Conservation (phyloP, 1,140 invertebrate species). For the Drosophila tropicalis region DNA sequence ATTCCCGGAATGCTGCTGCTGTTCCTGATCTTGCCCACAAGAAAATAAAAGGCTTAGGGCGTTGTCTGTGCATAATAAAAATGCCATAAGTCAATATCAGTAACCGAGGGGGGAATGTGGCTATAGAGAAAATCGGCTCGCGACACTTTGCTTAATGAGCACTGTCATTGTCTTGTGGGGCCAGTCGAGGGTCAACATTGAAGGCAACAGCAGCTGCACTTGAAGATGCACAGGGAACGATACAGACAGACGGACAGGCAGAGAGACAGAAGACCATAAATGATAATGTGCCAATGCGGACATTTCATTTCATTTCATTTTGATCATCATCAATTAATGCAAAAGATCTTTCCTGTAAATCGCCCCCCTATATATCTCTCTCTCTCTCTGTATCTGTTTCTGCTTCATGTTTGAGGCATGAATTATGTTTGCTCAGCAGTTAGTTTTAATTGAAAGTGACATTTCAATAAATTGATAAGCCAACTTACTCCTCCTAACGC, state of each 20-base stretch:
- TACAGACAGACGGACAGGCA: not conserved
- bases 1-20: constrained; percentile 64
- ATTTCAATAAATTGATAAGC: constrained; percentile 80
- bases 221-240: constrained; percentile 20
- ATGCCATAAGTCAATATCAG: constrained; percentile 81
- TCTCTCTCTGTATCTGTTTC: not conserved
- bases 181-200: constrained; percentile 34
- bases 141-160: constrained; percentile 49
- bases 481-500: constrained; percentile 6
- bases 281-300: constrained; percentile 76
- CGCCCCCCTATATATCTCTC: not conserved
- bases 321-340: constrained; percentile 78
- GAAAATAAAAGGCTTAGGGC: constrained; percentile 6
- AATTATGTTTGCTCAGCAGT: constrained; percentile 78
- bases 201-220: constrained; percentile 32
- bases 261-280: constrained; percentile 17
- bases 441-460: constrained; percentile 80
- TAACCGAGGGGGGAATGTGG: not conserved
- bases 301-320: constrained; percentile 66
- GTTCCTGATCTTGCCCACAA: not conserved
- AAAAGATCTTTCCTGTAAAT: constrained; percentile 38
- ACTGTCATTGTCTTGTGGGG: constrained; percentile 44
- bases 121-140: constrained; percentile 1
- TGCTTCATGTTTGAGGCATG: constrained; percentile 62
- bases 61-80: constrained; percentile 66